Evolutionary conservation across 1,140 invertebrate genomes (phyloP).

Genomic region (Ceratina japonica): DNA sequence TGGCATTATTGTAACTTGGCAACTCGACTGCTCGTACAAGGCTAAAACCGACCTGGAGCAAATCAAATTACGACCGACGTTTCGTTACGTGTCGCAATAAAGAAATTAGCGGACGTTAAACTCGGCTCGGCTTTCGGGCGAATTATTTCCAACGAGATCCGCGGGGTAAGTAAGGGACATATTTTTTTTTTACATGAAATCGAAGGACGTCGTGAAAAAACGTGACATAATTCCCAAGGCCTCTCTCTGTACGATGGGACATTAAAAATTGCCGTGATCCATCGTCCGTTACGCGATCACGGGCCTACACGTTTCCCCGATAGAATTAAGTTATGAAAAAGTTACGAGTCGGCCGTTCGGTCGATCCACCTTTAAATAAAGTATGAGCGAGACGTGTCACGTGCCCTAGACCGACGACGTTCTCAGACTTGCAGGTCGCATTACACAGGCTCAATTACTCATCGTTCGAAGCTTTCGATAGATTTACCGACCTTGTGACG

Average conservation of each 20-base stretch:
- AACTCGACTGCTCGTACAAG: constrained; percentile 40
- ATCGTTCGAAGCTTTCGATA: background rate
- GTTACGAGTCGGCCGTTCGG: constrained; percentile 17
- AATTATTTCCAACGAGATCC: background rate
- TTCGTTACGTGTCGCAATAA: too few relatives aligned
- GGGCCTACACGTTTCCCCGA: background rate
- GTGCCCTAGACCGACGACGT: constrained; percentile 30
- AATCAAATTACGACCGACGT: constrained; percentile 20
- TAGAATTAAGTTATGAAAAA: constrained; percentile 40
- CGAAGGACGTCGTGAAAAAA: too few relatives aligned
- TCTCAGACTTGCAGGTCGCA: constrained; percentile 9
- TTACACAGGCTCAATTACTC: background rate
- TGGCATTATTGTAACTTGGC: constrained; percentile 51
- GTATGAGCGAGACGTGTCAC: constrained; percentile 47
- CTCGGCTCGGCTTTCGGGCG: background rate
- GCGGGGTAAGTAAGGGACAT: constrained; percentile 4
- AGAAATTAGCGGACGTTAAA: background rate
- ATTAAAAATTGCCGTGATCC: constrained; percentile 11
- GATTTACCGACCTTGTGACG: too few relatives aligned
- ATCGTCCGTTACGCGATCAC: constrained; percentile 24
- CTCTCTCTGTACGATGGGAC: background rate
- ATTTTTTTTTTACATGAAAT: too few relatives aligned
- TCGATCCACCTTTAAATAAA: constrained; percentile 58
- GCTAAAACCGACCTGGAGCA: constrained; percentile 39
- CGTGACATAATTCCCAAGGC: too few relatives aligned